Base-by-base conservation (phyloP, 2,113 vertebrate species). In the Perognathus longimembris region DNA sequence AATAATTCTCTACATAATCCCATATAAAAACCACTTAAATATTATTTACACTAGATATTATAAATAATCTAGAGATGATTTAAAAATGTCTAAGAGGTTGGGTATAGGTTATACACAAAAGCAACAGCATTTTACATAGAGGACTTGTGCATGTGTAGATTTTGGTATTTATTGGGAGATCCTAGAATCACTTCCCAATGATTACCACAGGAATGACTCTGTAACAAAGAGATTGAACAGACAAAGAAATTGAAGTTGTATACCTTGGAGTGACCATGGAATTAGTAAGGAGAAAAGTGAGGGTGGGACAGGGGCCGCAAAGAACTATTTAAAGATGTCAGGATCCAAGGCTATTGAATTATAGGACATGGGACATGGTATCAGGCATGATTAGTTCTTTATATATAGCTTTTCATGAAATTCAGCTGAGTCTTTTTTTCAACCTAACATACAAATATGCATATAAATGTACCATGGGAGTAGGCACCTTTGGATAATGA, bases 211-310 rank as follows among this genome's bases (percentile, higher is more conserved):
- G 18, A 26, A 66, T 14, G 18, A 32, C 21, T 74, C 42, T 22
- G 1, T 61, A 79, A 67, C 30, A 94, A 59, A 91, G 69, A 77
- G 8, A 77, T 28, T 63, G 71, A 84, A 59, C 17, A 20, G 10
- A 4, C 80, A 92, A 85, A 70, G 40, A 50, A 85, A 67, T n/a
- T 32, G 30, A 93, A 89, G 73, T 89, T 61, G 4, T 28, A 79
- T 77, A 2, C n/a, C 26, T n/a, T 18, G n/a, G 28, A 81, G 9
- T 74, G 63, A 34, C 30, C 24, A 77, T 59, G 34, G n/a, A 88
- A 91, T n/a, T 40, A 45, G 45, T 83, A 76, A 93, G 40, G 86
- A 91, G 59, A 92, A 61, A 94, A 86, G 9, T 61, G 40, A 95
- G n/a, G 32, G 67, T 59, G 57, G 57, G 57, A 5, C 6, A 59